A percentile compares a stretch with the other conserved stretches of the same genome.
Conservation (phyloP, 2,888 invertebrate species). For the Scotopteryx bipunctaria region DNA sequence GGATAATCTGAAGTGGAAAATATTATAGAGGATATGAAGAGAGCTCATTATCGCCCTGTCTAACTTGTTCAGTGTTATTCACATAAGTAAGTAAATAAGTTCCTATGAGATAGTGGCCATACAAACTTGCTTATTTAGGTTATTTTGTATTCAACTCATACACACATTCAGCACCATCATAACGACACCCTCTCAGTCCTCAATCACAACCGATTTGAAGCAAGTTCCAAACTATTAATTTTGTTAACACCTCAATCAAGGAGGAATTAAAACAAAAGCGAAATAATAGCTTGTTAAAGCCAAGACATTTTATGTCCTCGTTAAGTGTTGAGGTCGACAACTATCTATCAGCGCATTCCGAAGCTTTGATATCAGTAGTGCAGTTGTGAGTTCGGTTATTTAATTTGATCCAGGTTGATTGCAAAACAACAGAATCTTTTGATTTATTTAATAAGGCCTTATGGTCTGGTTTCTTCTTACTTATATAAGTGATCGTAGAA, state of each 20-base stretch:
- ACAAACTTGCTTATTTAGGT: too few species aligned
- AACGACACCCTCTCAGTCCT: neutral
- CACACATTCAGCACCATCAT: too few species aligned
- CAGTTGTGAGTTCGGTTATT: constrained; percentile 21
- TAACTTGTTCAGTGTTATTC: too few species aligned
- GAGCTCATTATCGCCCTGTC: too few species aligned
- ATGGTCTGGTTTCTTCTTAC: too few species aligned
- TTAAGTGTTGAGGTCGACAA: constrained; percentile 70
- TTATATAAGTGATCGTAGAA: too few species aligned
- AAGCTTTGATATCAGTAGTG: constrained; percentile 34
- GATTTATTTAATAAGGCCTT: too few species aligned
- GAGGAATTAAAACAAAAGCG: constrained; percentile 23
- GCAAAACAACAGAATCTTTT: neutral
- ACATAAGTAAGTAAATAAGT: too few species aligned
- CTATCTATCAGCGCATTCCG: constrained; percentile 64
- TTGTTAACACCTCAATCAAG: constrained; percentile 18
- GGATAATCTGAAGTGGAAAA: too few species aligned
- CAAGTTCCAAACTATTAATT: constrained; percentile 14
- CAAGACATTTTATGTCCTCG: constrained; percentile 69
- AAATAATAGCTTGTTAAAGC: constrained; percentile 26
- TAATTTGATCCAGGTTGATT: neutral
- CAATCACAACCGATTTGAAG: constrained; percentile 11
- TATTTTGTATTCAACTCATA: too few species aligned
- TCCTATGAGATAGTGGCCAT: too few species aligned
- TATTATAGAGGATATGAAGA: too few species aligned